Base-by-base conservation (phyloP, 2,797 vertebrate species). In the Scleropages formosus region DNA sequence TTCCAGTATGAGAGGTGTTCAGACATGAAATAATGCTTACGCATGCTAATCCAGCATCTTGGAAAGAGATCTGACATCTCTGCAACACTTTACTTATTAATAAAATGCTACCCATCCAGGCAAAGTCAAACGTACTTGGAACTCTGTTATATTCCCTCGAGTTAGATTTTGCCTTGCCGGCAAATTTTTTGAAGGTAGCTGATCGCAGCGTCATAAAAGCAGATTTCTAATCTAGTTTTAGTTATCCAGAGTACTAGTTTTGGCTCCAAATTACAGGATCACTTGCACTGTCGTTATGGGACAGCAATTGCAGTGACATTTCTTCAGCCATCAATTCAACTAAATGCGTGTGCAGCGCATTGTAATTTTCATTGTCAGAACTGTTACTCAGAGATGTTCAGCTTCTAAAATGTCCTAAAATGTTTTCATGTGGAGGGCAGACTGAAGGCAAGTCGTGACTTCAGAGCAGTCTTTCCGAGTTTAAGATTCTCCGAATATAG, bases 281-380 rank as follows among this genome's bases (percentile, higher is more conserved):
- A 12, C 46, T 63, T 24, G 18, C 47, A 44, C 15, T 59, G 67
- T 68, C 63, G 15, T 71, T 76, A 63, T 71, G 75, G 60, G 66
- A 70, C 67, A 15, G 44, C 62, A 75, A 76, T 71, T 76, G 49
- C 67, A 46, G 60, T 44, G 59, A 70, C 68, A n/a, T 76, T 56
- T 73, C 60, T 47, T 46, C 47, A 71, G 47, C n/a, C n/a, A 46
- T 51, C 12, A 70, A 75, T 46, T 11, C 39, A 26, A 44, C 49
- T 71, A 71, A 58, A 71, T 71, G 56, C 60, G 70, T 47, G 18
- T 16, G 16, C 56, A 39, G 49, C 46, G 12, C 44, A 22, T 49
- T 68, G 66, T 68, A 47, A 49, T 67, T 44, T 75, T 58, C 51
- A 56, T 64, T 66, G 44, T 67, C 53, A 44, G 49, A 65, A 44